Conservation (phyloP, 2,797 vertebrate species). For the Erithacus rubecula region DNA sequence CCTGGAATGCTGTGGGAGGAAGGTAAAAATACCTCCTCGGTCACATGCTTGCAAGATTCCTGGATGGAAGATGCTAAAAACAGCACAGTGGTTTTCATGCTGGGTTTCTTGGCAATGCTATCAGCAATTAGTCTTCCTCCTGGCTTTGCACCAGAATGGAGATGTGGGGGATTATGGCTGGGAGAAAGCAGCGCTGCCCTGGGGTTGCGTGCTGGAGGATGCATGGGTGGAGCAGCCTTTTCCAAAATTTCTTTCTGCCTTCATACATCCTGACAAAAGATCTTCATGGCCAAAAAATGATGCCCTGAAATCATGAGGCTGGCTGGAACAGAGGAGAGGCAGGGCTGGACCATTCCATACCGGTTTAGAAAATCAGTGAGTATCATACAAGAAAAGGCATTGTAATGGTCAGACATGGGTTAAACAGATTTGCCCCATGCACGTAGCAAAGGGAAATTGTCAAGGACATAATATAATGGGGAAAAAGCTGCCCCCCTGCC, state of each 20-base stretch:
- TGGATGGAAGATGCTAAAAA: neutral
- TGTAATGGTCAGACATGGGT: neutral
- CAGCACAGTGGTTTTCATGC: neutral
- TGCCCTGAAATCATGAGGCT: neutral
- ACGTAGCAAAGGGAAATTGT: neutral
- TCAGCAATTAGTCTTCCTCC: neutral
- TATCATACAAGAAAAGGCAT: neutral
- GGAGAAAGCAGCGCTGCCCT: accelerated
- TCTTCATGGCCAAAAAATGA: neutral
- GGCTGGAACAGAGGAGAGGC: neutral
- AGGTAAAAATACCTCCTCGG: neutral
- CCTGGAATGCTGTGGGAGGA: neutral
- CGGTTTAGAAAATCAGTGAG: neutral
- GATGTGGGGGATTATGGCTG: neutral
- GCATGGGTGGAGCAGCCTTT: neutral
- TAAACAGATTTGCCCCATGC: accelerated
- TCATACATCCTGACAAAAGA: neutral
- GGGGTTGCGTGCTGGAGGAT: accelerated
- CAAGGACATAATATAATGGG: neutral
- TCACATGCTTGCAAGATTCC: neutral
- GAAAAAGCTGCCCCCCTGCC: neutral
- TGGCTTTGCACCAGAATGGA: accelerated
- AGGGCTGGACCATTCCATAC: neutral
- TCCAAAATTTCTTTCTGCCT: neutral
- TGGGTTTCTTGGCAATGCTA: neutral